Base-by-base conservation (phyloP, 2,113 vertebrate genomes). In the Xiphophorus couchianus region DNA sequence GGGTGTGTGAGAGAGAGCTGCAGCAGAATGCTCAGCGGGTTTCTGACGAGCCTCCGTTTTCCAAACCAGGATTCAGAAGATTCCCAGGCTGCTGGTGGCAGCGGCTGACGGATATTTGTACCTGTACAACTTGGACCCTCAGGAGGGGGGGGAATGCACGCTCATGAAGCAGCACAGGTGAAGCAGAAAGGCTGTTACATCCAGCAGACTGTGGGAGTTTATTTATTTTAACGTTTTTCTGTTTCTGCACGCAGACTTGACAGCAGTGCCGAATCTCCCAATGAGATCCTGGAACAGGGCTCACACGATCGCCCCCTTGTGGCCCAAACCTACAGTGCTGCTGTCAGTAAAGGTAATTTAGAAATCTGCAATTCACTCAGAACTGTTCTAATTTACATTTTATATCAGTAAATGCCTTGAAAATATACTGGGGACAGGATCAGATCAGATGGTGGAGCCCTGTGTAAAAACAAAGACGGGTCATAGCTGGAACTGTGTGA, bases 101-200 rank as follows among this genome's bases (percentile, higher is more conserved):
- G 97, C 98, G 0, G 95, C 98, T 0, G 98, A 99, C 13, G 98
- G 98, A 0, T 99, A 97, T 90, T 89, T 99, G 48, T 99, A 99
- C 86, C 96, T 99, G 91, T 99, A 99, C 93, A 99, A 99, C 93
- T 89, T 99, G 83, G 98, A 99, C 88, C 97, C 98, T 31, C 98
- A 99, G 72, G 98, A 99, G 39, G 97, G 98, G 1, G 98, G 98
- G 4, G 98, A 99, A 79, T 99, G 98, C 80, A 97, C 98, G 14
- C 92, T 99, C 71, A 99, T 97, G 96, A 98, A 99, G 82, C 98
- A 99, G 94, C 98, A 98, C 95, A 97, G 96, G 97, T 98, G 90
- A 95, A 93, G 68, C 7, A 77, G 48, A 0, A 0, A 42, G 30
- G 69, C 25, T 17, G 28, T 28, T 37, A 19, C 62, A 25, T 62